Base-by-base conservation (phyloP, 2,797 vertebrate genomes). In the Oryzias dopingdopingensis region DNA sequence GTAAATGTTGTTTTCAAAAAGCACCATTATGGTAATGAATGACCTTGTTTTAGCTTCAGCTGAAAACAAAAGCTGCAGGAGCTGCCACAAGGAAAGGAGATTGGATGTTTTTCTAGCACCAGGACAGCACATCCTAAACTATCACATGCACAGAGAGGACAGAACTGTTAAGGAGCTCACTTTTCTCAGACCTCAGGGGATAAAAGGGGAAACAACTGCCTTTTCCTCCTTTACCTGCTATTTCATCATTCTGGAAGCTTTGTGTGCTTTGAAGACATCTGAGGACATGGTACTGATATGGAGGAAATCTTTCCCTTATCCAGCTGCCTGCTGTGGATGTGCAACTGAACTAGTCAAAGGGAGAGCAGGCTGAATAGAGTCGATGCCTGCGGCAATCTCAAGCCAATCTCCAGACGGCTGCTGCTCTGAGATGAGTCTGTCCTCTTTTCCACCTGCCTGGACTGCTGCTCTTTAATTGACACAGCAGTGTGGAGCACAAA, bases 381-480 rank as follows among this genome's bases (percentile, higher is more conserved):
- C 70, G 4, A 42, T 2, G 65, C 78, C 85, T 63, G 73, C 69
- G 80, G 79, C 82, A 77, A 77, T 74, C 76, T 69, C 71, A 76
- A 72, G 72, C 77, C 76, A 83, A 84, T 83, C 79, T 83, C 50
- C 68, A 67, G 59, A 74, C 62, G 47, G 69, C 72, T 63, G 82
- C 79, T 48, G 73, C 72, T 49, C 67, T 65, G 65, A 72, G 77
- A 82, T 62, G 65, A 82, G 76, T 71, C 79, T 53, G 72, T 80
- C 79, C 74, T 84, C 75, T 59, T 65, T 70, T 74, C 76, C 67
- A 64, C 73, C 72, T 57, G 65, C 65, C 49, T 52, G 52, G 20
- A 53, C 75, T 62, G 60, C 69, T 65, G 48, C 76, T 62, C 59
- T 62, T 77, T 86, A 84, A 87, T 82, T 81, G 85, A 80, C 72